A percentile compares a stretch with the other conserved stretches of the same genome.
phyloP scores from a whole-genome alignment of 2,888 invertebrate genomes.

The Neoitamus cyanurus region DNA sequence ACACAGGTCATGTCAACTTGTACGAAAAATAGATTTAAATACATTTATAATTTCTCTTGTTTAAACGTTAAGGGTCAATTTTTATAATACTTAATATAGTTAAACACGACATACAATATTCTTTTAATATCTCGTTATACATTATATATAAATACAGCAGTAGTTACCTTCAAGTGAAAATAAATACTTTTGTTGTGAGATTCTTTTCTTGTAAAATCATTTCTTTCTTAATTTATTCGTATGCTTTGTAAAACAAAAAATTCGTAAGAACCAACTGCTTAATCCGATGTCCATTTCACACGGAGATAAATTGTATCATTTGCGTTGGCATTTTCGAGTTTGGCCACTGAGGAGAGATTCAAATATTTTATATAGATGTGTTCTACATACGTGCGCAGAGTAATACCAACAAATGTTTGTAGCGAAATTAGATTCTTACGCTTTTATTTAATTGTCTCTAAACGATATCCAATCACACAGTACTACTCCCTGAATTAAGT shows the following conservation, averaged over 20 bases:
- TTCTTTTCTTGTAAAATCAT: neutral
- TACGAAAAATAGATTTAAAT: slow-evolving; percentile 39
- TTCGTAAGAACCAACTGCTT: neutral
- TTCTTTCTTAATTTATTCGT: neutral
- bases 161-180: slow-evolving; percentile 18
- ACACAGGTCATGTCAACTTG: neutral
- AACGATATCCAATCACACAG: too few relatives aligned
- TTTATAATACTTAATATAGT: slow-evolving; percentile 24
- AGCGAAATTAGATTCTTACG: too few relatives aligned
- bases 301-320: neutral
- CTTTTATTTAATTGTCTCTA: too few relatives aligned
- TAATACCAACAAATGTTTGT: too few relatives aligned
- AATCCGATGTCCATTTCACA: neutral
- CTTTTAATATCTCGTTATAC: neutral
- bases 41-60: slow-evolving; percentile 25
- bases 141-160: neutral
- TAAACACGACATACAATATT: slow-evolving; percentile 32
- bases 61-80: slow-evolving; percentile 37
- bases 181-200: slow-evolving; percentile 16
- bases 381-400: too few relatives aligned
- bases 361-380: too few relatives aligned
- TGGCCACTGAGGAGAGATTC: too few relatives aligned
- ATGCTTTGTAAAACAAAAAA: neutral
- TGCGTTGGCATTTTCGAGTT: too few relatives aligned
- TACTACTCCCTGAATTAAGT: too few relatives aligned